A percentile compares a stretch with the other conserved stretches of the same genome.
These are phyloP conservation scores for Myotis myotis DNA, from an alignment of 2,797 vertebrate genomes.

Conservation along the genomic window DNA sequence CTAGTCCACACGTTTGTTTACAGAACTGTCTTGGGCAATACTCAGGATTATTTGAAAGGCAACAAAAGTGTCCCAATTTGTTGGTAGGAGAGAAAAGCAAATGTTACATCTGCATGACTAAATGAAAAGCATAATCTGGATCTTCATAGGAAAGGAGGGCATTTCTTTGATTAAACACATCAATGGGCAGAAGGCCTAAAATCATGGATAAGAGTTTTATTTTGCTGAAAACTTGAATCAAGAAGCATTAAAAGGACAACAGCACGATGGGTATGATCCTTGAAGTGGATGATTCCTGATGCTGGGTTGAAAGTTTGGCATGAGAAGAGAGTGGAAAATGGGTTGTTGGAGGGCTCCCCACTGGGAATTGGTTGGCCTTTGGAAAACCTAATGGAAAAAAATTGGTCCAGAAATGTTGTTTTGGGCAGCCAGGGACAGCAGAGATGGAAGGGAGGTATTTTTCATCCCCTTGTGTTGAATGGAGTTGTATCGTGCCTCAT, in stretches of 20 bases:
- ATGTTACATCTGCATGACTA: background rate
- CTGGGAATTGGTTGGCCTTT: background rate
- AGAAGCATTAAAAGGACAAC: background rate
- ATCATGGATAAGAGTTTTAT: background rate
- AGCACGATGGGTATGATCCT: background rate
- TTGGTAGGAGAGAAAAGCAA: background rate
- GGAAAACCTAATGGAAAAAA: background rate
- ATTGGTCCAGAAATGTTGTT: background rate
- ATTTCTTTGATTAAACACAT: background rate
- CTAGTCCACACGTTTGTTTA: background rate
- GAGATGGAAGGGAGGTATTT: background rate
- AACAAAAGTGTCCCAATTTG: background rate
- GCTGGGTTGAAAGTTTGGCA: background rate
- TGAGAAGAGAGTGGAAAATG: background rate
- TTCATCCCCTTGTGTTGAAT: background rate
- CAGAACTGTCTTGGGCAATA: background rate
- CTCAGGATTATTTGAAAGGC: background rate
- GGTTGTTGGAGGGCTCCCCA: no score
- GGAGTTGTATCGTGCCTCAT: background rate
- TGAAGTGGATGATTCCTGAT: background rate
- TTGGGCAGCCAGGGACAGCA: background rate
- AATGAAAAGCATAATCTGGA: background rate
- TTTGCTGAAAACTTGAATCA: constrained; percentile 17
- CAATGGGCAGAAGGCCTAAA: background rate
- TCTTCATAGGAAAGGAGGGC: background rate